Base-by-base conservation (phyloP, 2,113 vertebrate species). In the Calyptommatus sinebrachiatus region DNA sequence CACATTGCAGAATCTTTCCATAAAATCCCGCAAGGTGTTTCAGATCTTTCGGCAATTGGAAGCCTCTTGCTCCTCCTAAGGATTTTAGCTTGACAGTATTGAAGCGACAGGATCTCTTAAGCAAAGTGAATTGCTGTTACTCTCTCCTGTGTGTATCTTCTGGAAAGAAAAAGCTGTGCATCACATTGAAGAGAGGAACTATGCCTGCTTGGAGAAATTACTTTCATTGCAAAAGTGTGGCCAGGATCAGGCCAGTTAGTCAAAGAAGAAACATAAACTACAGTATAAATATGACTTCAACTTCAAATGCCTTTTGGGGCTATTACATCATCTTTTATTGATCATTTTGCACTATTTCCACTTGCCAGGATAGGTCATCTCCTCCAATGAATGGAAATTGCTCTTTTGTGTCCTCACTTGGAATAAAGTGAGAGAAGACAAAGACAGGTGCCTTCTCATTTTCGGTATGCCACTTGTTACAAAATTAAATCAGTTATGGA, bases 11-110 rank as follows among this genome's bases (percentile, higher is more conserved):
- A 95, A 92, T 48, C 95, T 97, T 65, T 96, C 94, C 0, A 97
- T 97, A 87, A 98, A 98, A 61, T 98, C 98, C 79, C 95, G 95
- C 92, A 98, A 96, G 70, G 97, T 99, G 16, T 98, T 99, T 90
- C 96, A 95, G 83, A 98, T 99, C 86, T 97, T 99, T 89, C 96
- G 95, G 12, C 97, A 98, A 86, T 98, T 97, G 97, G 97, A 97
- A 88, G 93, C 94, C 46, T 84, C 92, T 57, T 91, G 93, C n/a
- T 91, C 95, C 35, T 92, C 94, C 83, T 96, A 91, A 96, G 88
- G 50, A 24, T 4, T 5, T 5, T 3, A 41, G 53, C 74, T 0
- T 50, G 68, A 7, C 29, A 28, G 4, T 57, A 0, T 10, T 4
- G 0, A 12, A 31, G n/a, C 12, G 41, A 11, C 0, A 26, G 35